phyloP scores from a whole-genome alignment of 2,113 vertebrate species.

The Mirounga angustirostris region DNA sequence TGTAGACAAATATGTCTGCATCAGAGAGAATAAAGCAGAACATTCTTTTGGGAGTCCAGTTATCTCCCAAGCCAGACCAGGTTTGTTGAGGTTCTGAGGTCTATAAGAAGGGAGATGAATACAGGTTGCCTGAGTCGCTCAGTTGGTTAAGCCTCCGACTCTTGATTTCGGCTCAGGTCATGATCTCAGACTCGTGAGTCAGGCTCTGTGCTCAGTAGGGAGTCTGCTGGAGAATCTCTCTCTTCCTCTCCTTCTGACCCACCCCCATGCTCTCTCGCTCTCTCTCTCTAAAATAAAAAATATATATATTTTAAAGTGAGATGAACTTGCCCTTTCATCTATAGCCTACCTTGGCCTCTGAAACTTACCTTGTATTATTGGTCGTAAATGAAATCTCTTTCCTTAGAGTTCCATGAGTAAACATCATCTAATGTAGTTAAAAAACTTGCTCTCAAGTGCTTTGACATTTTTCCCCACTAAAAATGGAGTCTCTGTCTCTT shows the following conservation, averaged over 20 bases:
- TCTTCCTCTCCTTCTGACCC: not conserved
- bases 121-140: not conserved
- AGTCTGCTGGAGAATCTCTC: not conserved
- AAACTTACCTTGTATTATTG: not conserved
- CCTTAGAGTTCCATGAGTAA: not conserved
- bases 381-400: not conserved
- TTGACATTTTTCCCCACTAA: not conserved
- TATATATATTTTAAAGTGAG: not conserved
- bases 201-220: not conserved
- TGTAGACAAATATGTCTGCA: not conserved
- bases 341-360: not conserved
- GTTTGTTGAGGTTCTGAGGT: not conserved
- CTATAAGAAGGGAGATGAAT: not conserved
- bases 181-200: not conserved
- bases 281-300: not conserved
- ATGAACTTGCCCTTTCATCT: not conserved
- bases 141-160: not conserved
- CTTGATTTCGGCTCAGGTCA: not conserved
- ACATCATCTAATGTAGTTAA: not conserved
- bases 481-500: not conserved
- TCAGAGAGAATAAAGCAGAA: not conserved
- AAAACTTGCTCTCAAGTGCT: not conserved
- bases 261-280: not conserved
- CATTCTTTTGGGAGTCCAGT: not conserved
- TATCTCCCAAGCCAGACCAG: not conserved